Conservation (phyloP, 2,113 vertebrate genomes). For the Rhabdornis inornatus region DNA sequence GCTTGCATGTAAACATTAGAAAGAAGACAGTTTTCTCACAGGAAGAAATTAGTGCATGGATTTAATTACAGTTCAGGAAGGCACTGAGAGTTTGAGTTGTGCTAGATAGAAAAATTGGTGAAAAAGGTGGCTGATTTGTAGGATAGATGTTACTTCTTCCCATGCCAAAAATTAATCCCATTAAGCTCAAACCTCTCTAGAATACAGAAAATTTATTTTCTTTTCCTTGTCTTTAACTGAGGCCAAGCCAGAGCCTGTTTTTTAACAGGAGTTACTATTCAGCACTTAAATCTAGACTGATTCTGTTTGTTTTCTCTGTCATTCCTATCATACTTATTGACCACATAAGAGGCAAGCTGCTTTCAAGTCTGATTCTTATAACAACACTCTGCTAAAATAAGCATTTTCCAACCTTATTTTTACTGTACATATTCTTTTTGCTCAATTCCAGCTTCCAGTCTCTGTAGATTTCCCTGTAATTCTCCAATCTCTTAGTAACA, state of each 20-base stretch:
- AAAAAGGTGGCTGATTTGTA: neutral
- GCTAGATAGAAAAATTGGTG: neutral
- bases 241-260: neutral
- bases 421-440: neutral
- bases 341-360: neutral
- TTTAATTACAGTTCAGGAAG: neutral
- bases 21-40: neutral
- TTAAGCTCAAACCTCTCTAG: neutral
- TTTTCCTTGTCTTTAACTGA: neutral
- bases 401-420: neutral
- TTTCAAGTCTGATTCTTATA: neutral
- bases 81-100: neutral
- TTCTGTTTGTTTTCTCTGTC: neutral
- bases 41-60: neutral
- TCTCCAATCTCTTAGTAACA: neutral
- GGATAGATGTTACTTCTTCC: neutral
- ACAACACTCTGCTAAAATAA: neutral
- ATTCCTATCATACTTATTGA: neutral
- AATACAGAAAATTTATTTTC: neutral
- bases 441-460: neutral
- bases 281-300: neutral
- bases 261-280: neutral
- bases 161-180: neutral
- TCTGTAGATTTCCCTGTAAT: neutral
- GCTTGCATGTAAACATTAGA: neutral